These are phyloP conservation scores for Anas bernieri DNA, from an alignment of 2,797 vertebrate genomes.

Conservation along the genomic window DNA sequence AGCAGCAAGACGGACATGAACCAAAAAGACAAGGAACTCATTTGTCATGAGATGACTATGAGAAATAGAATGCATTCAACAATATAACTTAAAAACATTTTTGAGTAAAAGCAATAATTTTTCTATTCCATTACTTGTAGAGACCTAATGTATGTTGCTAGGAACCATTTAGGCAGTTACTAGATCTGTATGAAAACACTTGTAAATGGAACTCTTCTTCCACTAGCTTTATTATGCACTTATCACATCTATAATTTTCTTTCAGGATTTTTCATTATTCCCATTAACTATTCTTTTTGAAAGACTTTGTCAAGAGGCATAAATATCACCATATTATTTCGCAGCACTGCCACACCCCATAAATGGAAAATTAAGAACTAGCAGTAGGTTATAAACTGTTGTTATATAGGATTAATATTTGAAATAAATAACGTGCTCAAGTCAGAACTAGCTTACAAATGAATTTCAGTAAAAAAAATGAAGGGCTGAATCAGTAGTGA, in stretches of 20 bases:
- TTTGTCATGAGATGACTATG: neutral
- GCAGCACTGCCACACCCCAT: neutral
- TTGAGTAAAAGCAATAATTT: neutral
- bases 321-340: neutral
- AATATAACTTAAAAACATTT: neutral
- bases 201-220: neutral
- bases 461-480: neutral
- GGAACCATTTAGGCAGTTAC: neutral
- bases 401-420: neutral
- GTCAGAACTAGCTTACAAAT: neutral
- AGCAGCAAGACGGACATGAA: neutral
- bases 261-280: neutral
- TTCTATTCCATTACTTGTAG: neutral
- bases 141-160: neutral
- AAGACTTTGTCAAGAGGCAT: neutral
- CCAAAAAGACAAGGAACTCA: neutral
- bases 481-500: neutral
- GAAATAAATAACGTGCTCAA: neutral
- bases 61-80: neutral
- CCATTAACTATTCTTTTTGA: neutral
- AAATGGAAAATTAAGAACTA: neutral
- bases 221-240: neutral
- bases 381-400: neutral
- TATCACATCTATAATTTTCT: neutral
- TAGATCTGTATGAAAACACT: neutral